These are phyloP conservation scores for Teinopalpus imperialis DNA, from an alignment of 2,888 invertebrate species.

Conservation along the genomic window DNA sequence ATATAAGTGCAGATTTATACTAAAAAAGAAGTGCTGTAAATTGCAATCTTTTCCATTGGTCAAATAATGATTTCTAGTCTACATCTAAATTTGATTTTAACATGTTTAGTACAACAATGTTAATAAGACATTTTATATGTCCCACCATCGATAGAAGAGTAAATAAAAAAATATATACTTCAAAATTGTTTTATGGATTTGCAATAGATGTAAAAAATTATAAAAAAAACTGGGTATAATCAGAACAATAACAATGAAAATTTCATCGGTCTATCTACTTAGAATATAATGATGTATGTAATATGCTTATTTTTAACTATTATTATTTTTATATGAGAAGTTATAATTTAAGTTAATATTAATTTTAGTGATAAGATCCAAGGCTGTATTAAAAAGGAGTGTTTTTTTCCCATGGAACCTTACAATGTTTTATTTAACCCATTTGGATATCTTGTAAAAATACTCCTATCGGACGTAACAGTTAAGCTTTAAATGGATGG, in stretches of 20 bases:
- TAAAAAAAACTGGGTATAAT: conserved; percentile 20
- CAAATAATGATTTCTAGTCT: conserved; percentile 23
- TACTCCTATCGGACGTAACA: conserved; percentile 63
- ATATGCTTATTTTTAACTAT: conserved; percentile 57
- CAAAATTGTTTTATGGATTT: conserved; percentile 13
- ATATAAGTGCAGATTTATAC: too few relatives aligned
- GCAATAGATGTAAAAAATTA: conserved; percentile 22
- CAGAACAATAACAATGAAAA: conserved; percentile 56
- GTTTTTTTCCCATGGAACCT: conserved; percentile 63
- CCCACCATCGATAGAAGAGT: conserved; percentile 1
- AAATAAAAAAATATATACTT: not conserved
- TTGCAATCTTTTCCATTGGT: not conserved
- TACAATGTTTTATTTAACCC: conserved; percentile 46
- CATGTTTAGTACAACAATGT: too few relatives aligned
- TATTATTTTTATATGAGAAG: conserved; percentile 76
- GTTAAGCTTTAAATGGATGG: conserved; percentile 30
- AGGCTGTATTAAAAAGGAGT: conserved; percentile 79
- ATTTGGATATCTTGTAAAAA: conserved; percentile 56
- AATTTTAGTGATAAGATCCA: conserved; percentile 76
- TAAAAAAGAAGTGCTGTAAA: too few relatives aligned
- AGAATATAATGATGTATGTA: conserved; percentile 61
- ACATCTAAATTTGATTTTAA: conserved; percentile 18
- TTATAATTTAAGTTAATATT: conserved; percentile 75
- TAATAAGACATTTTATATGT: not conserved
- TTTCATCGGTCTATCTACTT: conserved; percentile 77